phyloP scores from a whole-genome alignment of 2,888 invertebrate genomes.

The Apomyelois bistriatella region DNA sequence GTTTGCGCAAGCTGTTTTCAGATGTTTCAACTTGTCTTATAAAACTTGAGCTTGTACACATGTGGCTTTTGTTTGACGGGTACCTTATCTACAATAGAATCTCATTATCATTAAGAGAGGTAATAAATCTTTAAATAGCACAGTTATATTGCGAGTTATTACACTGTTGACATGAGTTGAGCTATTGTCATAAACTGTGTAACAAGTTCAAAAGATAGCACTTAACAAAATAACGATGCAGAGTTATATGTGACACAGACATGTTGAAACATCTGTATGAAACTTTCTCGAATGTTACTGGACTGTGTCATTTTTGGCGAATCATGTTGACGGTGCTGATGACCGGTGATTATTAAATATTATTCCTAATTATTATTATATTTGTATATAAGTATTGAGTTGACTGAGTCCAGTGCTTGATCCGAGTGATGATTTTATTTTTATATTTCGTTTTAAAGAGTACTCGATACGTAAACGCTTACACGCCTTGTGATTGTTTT shows the following conservation, averaged over 20 bases:
- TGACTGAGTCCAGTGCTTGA: not conserved
- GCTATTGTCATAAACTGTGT: no score
- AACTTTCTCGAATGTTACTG: not conserved
- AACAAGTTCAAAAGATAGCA: no score
- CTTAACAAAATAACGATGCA: no score
- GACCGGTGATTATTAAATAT: not conserved
- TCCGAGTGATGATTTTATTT: slow-evolving; percentile 4
- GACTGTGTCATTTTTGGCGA: slow-evolving; percentile 5
- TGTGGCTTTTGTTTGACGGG: no score
- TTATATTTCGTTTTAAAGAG: not conserved
- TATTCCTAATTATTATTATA: not conserved
- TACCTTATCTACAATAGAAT: no score
- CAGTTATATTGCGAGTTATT: no score
- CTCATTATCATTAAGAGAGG: no score
- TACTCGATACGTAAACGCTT: slow-evolving; percentile 2
- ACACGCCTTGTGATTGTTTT: not conserved
- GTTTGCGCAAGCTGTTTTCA: not conserved
- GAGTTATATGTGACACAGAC: not conserved
- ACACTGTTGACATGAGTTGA: no score
- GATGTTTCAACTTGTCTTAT: not conserved
- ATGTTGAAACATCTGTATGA: not conserved
- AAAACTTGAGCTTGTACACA: not conserved
- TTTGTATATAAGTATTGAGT: slow-evolving; percentile 5
- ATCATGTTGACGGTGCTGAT: slow-evolving; percentile 2
- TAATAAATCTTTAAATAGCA: no score